Conservation (phyloP, 2,888 invertebrate genomes). For the Pachycephus smyrnensis region DNA sequence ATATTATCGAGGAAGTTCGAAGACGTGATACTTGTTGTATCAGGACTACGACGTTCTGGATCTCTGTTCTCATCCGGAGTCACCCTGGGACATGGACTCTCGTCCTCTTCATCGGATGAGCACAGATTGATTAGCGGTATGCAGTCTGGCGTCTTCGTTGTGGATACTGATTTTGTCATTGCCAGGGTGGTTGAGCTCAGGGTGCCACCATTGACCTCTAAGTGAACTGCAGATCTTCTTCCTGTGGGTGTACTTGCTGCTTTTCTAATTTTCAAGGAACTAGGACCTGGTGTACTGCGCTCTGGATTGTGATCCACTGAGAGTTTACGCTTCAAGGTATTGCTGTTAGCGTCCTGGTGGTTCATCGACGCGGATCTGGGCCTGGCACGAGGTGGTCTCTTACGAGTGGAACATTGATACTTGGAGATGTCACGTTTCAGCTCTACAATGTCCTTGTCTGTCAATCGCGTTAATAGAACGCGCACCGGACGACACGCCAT, state of each 20-base stretch:
- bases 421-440: constrained; percentile 47
- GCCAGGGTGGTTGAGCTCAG: constrained; percentile 4
- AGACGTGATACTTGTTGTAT: constrained; percentile 4
- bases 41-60: constrained; percentile 32
- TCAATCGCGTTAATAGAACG: constrained; percentile 68
- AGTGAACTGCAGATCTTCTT: constrained; percentile 30
- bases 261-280: background rate
- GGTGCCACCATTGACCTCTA: constrained; percentile 7
- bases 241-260: background rate
- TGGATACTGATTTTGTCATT: constrained; percentile 9
- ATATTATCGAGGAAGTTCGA: constrained; percentile 22
- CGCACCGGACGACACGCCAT: constrained; percentile 69
- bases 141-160: constrained; percentile 16
- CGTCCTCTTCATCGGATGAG: constrained; percentile 74
- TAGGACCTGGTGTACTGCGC: background rate
- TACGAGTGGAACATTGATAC: constrained; percentile 30
- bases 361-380: constrained; percentile 21
- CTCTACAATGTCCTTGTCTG: constrained; percentile 66
- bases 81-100: constrained; percentile 48
- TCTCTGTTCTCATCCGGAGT: constrained; percentile 53
- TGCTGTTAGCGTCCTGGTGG: background rate
- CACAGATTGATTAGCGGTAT: constrained; percentile 74
- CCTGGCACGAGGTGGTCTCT: constrained; percentile 33
- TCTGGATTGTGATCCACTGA: background rate
- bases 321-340: constrained; percentile 36